phyloP scores from a whole-genome alignment of 2,113 vertebrate species.

The Struthio camelus region DNA sequence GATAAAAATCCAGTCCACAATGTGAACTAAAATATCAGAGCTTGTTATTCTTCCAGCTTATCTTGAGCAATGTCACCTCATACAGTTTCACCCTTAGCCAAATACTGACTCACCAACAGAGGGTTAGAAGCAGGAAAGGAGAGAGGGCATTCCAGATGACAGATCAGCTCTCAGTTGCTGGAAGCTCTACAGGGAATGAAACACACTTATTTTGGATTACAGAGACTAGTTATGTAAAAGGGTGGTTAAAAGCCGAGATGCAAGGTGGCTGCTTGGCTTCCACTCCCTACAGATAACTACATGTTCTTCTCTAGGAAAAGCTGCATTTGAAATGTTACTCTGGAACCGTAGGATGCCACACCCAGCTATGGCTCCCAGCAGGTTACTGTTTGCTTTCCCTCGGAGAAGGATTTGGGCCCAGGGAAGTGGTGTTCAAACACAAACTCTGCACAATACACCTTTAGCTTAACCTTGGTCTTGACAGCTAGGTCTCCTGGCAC shows the following conservation, averaged over 20 bases:
- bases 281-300: not conserved
- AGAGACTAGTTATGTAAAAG: not conserved
- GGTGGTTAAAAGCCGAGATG: not conserved
- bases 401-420: slow-evolving; percentile 8
- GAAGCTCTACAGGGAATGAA: not conserved
- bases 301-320: not conserved
- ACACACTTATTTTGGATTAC: not conserved
- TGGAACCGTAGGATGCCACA: not conserved
- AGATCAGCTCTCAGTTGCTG: not conserved
- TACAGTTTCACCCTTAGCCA: slow-evolving; percentile 58
- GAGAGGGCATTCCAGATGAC: not conserved
- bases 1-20: not conserved
- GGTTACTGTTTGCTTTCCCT: slow-evolving; percentile 43
- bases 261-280: not conserved
- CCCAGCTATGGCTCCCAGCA: slow-evolving; percentile 24
- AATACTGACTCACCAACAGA: slow-evolving; percentile 64
- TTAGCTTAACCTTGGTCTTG: not conserved
- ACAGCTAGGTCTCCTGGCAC: accelerated
- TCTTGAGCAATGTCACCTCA: slow-evolving; percentile 51
- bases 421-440: slow-evolving; percentile 42
- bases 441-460: not conserved
- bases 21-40: not conserved
- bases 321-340: not conserved
- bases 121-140: not conserved
- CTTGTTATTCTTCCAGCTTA: slow-evolving; percentile 25